phyloP scores from a whole-genome alignment of 2,797 vertebrate species.

The Clamator glandarius region DNA sequence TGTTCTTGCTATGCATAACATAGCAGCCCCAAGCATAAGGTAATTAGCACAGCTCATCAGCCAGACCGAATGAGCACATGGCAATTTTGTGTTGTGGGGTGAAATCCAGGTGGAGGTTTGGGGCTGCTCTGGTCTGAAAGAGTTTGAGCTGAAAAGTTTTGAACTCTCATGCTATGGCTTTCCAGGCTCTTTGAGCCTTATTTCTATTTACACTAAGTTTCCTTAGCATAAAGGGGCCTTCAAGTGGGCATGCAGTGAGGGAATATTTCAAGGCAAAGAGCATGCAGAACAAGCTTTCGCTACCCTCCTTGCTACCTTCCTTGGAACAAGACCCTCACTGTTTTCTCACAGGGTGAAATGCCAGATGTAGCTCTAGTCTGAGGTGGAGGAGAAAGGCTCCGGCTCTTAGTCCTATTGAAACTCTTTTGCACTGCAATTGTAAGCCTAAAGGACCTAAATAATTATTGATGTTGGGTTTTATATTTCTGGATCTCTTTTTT shows the following conservation, averaged over 20 bases:
- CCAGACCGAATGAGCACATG: neutral
- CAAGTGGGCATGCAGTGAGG: constrained; percentile 65
- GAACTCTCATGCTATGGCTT: constrained; percentile 13
- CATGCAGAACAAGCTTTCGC: constrained; percentile 33
- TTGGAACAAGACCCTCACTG: constrained; percentile 62
- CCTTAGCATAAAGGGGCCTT: constrained; percentile 64
- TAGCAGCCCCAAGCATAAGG: neutral
- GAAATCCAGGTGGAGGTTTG: neutral
- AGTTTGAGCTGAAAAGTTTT: neutral
- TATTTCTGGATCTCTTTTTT: neutral
- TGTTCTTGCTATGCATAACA: neutral
- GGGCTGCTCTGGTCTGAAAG: neutral
- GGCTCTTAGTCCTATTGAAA: neutral
- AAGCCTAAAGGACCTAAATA: neutral
- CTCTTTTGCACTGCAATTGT: neutral
- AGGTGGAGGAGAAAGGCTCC: constrained; percentile 40
- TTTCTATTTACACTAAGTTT: constrained; percentile 49
- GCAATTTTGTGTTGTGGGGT: neutral
- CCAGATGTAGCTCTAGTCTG: constrained; percentile 53
- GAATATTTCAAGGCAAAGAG: constrained; percentile 56
- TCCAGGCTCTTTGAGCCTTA: constrained; percentile 33
- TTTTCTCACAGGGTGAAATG: constrained; percentile 45
- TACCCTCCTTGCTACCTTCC: constrained; percentile 61
- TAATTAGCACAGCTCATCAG: constrained; percentile 20
- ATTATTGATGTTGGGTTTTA: neutral